Evolutionary conservation across 2,888 invertebrate species (phyloP).

Genomic region (Doris montereyensis): DNA sequence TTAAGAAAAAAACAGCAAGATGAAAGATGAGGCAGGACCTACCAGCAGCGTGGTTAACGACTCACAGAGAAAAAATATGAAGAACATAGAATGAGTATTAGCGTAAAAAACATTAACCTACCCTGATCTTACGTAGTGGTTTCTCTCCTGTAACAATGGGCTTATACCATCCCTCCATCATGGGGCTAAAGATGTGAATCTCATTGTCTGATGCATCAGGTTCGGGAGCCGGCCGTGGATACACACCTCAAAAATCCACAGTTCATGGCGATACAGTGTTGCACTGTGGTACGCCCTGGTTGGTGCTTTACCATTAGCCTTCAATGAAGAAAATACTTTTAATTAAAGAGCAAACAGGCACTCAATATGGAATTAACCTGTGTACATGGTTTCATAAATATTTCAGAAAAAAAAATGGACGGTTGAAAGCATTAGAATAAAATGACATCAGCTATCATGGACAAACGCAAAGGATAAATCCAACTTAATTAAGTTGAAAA

Average conservation of each 20-base stretch:
- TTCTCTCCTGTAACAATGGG: slow-evolving; percentile 69
- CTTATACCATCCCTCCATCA: slow-evolving; percentile 69
- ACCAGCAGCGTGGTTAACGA: not conserved
- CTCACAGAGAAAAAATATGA: not conserved
- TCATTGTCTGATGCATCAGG: slow-evolving; percentile 71
- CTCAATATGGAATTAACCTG: too few relatives aligned
- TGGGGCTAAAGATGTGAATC: slow-evolving; percentile 69
- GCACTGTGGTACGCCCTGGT: slow-evolving; percentile 69
- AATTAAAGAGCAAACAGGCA: too few relatives aligned
- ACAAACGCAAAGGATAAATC: too few relatives aligned
- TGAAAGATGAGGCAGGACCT: too few relatives aligned
- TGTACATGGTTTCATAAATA: too few relatives aligned
- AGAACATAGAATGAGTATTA: not conserved
- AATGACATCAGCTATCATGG: too few relatives aligned
- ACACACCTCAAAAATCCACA: slow-evolving; percentile 72
- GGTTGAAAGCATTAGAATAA: too few relatives aligned
- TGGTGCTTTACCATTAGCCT: slow-evolving; percentile 69
- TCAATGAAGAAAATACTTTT: too few relatives aligned
- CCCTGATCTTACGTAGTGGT: slow-evolving; percentile 69
- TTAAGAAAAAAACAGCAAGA: too few relatives aligned
- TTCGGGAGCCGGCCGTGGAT: slow-evolving; percentile 67
- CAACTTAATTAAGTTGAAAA: too few relatives aligned
- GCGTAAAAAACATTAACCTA: slow-evolving; percentile 47
- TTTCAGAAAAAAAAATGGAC: too few relatives aligned
- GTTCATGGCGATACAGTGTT: slow-evolving; percentile 67